These are phyloP conservation scores for Ahaetulla prasina DNA, from an alignment of 2,113 vertebrate genomes.

Conservation along the genomic window DNA sequence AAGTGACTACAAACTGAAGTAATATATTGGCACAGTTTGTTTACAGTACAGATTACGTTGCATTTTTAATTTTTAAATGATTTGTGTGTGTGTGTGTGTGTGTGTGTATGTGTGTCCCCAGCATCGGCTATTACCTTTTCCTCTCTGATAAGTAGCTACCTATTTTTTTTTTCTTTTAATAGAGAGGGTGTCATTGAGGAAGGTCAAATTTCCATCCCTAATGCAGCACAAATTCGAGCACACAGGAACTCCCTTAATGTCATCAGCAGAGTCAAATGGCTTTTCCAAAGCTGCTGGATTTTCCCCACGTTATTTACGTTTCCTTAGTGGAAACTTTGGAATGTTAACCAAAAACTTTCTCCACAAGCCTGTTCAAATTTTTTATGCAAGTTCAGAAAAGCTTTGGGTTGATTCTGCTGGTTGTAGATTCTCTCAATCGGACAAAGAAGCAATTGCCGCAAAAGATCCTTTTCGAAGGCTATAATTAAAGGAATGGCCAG, in stretches of 20 bases:
- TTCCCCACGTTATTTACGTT: neutral
- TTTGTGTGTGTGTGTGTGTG: no score
- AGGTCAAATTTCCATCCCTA: neutral
- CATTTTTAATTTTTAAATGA: conserved; percentile 38
- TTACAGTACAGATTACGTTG: conserved; percentile 48
- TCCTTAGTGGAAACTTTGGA: neutral
- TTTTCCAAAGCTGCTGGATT: neutral
- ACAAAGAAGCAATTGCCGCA: neutral
- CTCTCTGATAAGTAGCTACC: neutral
- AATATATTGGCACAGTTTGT: conserved; percentile 60
- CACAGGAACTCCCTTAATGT: neutral
- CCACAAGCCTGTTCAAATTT: neutral
- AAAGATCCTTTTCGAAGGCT: neutral
- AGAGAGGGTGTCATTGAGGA: neutral
- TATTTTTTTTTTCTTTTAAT: no score
- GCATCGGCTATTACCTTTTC: neutral
- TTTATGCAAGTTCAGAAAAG: neutral
- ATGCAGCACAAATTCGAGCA: neutral
- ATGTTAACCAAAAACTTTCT: neutral
- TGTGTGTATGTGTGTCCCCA: neutral
- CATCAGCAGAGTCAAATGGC: neutral
- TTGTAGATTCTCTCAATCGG: neutral
- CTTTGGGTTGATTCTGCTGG: neutral
- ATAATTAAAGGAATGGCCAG: neutral
- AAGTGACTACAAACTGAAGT: conserved; percentile 47